These are phyloP conservation scores for Etia nguti DNA, from an alignment of 2,113 vertebrate genomes.

Conservation along the genomic window DNA sequence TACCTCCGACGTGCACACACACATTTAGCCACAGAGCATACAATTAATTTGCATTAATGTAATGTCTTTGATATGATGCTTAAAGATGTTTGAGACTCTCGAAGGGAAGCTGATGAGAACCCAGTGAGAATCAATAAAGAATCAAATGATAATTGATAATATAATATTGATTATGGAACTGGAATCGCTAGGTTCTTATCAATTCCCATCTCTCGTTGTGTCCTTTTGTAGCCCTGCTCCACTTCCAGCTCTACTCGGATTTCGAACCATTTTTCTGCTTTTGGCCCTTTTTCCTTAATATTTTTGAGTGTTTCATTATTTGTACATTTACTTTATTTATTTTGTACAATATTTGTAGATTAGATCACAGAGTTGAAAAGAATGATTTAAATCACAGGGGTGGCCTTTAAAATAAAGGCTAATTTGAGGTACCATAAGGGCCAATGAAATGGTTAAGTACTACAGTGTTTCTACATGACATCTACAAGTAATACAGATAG, in stretches of 20 bases:
- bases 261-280: too few species aligned
- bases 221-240: not conserved
- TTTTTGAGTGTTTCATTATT: not conserved
- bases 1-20: not conserved
- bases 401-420: not conserved
- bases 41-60: not conserved
- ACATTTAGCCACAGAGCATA: not conserved
- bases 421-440: not conserved
- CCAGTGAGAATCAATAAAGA: not conserved
- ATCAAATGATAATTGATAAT: not conserved
- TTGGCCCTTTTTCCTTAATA: not conserved
- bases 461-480: not conserved
- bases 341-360: not conserved
- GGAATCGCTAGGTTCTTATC: not conserved
- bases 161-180: not conserved
- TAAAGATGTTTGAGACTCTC: not conserved
- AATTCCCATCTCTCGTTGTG: fast-evolving
- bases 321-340: not conserved
- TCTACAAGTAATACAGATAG: not conserved
- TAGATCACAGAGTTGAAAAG: not conserved
- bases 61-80: not conserved
- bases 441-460: not conserved
- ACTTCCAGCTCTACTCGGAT: not conserved
- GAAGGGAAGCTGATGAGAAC: not conserved
- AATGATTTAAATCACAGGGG: not conserved